These are phyloP conservation scores for Sebastes baramenuke DNA, from an alignment of 2,797 vertebrate species.

Conservation along the genomic window DNA sequence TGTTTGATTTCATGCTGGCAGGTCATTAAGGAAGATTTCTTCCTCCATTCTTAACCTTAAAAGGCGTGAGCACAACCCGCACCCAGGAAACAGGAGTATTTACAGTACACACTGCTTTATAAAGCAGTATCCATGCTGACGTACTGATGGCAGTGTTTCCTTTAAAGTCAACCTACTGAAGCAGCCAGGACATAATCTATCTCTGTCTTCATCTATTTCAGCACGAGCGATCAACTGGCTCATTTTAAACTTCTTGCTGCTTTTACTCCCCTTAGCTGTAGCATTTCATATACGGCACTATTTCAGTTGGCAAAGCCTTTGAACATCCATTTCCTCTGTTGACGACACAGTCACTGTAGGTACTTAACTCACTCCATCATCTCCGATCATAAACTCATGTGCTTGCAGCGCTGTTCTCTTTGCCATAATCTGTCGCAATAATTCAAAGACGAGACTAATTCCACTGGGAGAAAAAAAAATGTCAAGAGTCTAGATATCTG, in stretches of 20 bases:
- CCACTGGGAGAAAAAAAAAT: not conserved
- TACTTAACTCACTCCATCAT: constrained; percentile 44
- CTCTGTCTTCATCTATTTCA: constrained; percentile 15
- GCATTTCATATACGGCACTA: constrained; percentile 24
- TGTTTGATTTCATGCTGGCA: constrained; percentile 34
- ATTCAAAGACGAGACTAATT: constrained; percentile 5
- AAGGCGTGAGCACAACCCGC: constrained; percentile 23
- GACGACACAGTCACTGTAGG: constrained; percentile 36
- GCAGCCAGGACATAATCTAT: constrained; percentile 32
- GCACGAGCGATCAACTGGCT: constrained; percentile 13
- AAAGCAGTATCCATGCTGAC: constrained; percentile 37
- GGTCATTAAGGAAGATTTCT: not conserved
- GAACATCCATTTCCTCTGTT: constrained; percentile 55
- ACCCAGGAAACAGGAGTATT: constrained; percentile 49
- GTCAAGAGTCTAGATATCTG: not conserved
- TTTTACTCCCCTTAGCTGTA: constrained; percentile 5
- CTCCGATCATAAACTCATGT: constrained; percentile 11
- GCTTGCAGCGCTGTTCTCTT: not conserved
- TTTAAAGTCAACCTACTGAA: constrained; percentile 42
- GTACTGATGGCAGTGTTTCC: constrained; percentile 26
- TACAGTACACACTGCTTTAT: constrained; percentile 47
- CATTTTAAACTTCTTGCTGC: constrained; percentile 15
- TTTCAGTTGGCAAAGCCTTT: constrained; percentile 50
- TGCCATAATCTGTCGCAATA: constrained; percentile 7
- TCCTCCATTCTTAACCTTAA: constrained; percentile 39